Conservation (phyloP, 2,797 vertebrate genomes). For the Heterohyrax brucei region DNA sequence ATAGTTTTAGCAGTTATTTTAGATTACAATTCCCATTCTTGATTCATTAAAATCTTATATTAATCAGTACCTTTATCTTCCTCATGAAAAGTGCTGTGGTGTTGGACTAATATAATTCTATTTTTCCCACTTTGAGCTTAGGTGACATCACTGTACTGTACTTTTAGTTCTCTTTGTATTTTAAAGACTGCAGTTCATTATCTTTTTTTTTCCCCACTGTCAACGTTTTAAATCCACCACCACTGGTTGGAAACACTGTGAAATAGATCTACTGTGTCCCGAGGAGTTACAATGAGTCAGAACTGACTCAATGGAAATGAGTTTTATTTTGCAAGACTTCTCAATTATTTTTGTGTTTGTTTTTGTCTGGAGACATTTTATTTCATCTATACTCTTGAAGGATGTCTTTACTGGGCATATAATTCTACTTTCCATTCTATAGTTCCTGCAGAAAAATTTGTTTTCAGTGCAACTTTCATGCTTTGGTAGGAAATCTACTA, state of each 20-base stretch:
- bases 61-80: background rate
- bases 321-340: too few species aligned
- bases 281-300: too few species aligned
- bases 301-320: too few species aligned
- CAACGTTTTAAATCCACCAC: background rate
- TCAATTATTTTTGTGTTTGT: background rate
- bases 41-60: background rate
- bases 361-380: too few species aligned
- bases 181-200: background rate
- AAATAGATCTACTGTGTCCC: too few species aligned
- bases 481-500: background rate
- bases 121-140: background rate
- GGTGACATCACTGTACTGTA: background rate
- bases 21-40: background rate
- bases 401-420: background rate
- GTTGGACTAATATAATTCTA: background rate
- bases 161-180: background rate
- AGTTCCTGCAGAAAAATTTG: background rate
- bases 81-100: background rate
- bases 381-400: too few species aligned
- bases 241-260: too few species aligned
- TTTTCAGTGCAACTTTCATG: background rate
- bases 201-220: background rate
- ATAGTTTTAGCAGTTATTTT: background rate
- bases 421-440: background rate